Percentiles rank a stretch among this genome's conserved stretches.
These are phyloP conservation scores for Indicator maculatus DNA, from an alignment of 2,113 vertebrate species.

Conservation along the genomic window DNA sequence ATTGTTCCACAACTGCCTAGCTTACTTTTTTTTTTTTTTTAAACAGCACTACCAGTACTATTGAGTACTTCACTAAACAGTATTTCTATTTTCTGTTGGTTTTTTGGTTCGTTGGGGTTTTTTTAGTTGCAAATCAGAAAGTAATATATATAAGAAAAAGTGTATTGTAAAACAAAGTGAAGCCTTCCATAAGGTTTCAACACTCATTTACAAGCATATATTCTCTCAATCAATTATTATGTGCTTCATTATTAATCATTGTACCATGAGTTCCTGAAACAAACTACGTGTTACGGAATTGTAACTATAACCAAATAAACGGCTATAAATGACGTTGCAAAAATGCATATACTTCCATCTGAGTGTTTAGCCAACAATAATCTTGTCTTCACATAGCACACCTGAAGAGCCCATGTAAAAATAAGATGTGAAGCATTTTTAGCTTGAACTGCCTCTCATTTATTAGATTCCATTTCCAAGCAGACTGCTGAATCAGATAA, in stretches of 20 bases:
- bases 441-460: not conserved
- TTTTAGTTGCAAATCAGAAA: not conserved
- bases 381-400: not conserved
- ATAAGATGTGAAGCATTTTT: not conserved
- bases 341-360: not conserved
- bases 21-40: not conserved
- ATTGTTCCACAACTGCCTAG: not conserved
- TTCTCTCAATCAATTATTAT: not conserved
- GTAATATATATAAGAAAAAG: not conserved
- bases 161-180: not conserved
- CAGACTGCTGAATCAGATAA: not conserved
- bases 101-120: no score
- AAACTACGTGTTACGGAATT: not conserved
- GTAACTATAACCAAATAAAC: not conserved
- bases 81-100: not conserved
- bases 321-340: not conserved
- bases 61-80: not conserved
- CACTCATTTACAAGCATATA: not conserved
- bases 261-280: not conserved
- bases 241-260: not conserved
- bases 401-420: slow-evolving; percentile 18
- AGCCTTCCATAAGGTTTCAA: not conserved
- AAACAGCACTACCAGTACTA: not conserved
- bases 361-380: not conserved
- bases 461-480: not conserved